Evolutionary conservation across 64 coral and sea anemone species (phyloP), one percentile per base, ranked within the genome.

Genomic region (Stylophora pistillata): DNA sequence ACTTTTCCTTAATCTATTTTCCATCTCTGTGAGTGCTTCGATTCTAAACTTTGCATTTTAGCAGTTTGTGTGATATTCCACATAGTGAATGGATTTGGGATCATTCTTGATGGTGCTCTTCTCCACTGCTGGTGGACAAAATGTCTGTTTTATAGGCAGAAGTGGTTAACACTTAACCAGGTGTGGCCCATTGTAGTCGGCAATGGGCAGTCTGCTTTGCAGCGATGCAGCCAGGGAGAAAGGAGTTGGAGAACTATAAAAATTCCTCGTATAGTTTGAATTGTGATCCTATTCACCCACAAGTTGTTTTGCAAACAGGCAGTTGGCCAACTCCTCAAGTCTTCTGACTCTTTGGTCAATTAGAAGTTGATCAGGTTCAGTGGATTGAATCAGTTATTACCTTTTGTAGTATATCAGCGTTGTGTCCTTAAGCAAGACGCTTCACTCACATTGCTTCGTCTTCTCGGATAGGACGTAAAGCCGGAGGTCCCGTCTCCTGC

Each of bases 111-210:
- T 90, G 87, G 91, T 30, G 95, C 91, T 21, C 93, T 97, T 78
- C 77, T 97, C 0, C 93, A 97, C 71, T 97, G 93, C 77, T 97
- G 95, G 95, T 97, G 95, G 95, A 97, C 91, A 71, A 93, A 93
- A 59, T 97, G 95, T 41, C 76, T 97, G 26, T 97, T 97, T 72
- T 97, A 93, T 61, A 93, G 95, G 95, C 83, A 86, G 61, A 97
- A 97, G 17, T 97, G 95, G 95, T 97, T 91, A 71, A 91, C 95
- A 0, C 30, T 97, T 31, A 97, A 97, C 71, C 95, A 97, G 31
- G 95, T 93, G 56, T 97, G 95, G 95, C 93, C 95, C 32, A 97
- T 97, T 55, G 87, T 85, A 7, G 71, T 83, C 13, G 30, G 81
- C 13, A 73, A 82, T 30, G 88, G 81, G 26, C 53, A 69, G 23